These are phyloP conservation scores for Epicauta chinensis DNA, from an alignment of 1,140 invertebrate genomes.

Conservation along the genomic window DNA sequence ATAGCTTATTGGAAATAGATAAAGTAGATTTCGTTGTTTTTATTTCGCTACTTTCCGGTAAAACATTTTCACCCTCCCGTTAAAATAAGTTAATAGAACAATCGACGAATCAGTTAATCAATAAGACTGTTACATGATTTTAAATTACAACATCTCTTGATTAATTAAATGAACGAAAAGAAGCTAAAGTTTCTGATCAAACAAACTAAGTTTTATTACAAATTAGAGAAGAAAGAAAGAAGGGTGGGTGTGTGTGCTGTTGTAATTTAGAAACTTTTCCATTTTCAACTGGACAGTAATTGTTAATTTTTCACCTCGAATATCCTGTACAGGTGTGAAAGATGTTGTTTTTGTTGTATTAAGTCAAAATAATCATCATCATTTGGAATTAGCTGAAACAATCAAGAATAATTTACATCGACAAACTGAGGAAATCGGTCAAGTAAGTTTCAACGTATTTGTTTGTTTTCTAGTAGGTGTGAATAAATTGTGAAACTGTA, in stretches of 20 bases:
- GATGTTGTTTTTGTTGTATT: constrained; percentile 29
- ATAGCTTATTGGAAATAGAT: too few species aligned
- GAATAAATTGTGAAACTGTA: neutral
- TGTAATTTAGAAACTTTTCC: neutral
- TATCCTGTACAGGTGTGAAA: constrained; percentile 22
- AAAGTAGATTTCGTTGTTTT: too few species aligned
- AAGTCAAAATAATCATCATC: constrained; percentile 29
- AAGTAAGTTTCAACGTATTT: constrained; percentile 20
- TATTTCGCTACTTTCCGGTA: too few species aligned
- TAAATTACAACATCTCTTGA: too few species aligned
- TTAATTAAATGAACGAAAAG: neutral
- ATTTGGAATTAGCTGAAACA: constrained; percentile 22
- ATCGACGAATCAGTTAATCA: too few species aligned
- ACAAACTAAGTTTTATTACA: neutral
- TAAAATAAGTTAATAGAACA: too few species aligned
- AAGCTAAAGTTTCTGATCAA: neutral
- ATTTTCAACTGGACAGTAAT: too few species aligned
- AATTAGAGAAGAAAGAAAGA: neutral
- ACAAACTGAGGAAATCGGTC: constrained; percentile 16
- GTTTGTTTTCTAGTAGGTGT: neutral
- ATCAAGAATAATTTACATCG: constrained; percentile 19
- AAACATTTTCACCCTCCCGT: too few species aligned
- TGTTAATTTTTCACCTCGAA: too few species aligned
- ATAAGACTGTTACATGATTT: too few species aligned
- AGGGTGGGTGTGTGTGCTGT: neutral